Evolutionary conservation across 2,888 invertebrate genomes (phyloP), one percentile per base, ranked within the genome.

Genomic region (Thelaira solivaga): DNA sequence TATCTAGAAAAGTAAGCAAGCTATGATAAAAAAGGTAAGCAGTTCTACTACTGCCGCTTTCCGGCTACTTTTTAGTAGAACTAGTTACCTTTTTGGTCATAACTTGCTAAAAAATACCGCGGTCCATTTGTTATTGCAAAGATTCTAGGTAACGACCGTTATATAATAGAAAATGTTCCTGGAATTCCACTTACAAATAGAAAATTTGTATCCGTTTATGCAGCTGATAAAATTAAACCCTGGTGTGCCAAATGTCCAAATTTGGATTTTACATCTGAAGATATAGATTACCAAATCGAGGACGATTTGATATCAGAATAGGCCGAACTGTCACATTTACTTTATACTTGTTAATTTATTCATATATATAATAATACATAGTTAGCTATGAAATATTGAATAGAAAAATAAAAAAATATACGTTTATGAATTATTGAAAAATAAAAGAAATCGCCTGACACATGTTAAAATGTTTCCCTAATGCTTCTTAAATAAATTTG

Each of bases 401-500:
- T n/a, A n/a, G n/a, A n/a, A n/a, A n/a, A n/a, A n/a, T n/a, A n/a
- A n/a, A n/a, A n/a, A n/a, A n/a, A n/a, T n/a, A n/a, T n/a, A n/a
- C n/a, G n/a, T n/a, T n/a, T n/a, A n/a, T n/a, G n/a, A n/a, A n/a
- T n/a, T n/a, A n/a, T n/a, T n/a, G n/a, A 51, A 18, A 22, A 20
- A 45, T 0, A 22, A 3, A 22, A 5, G 11, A 11, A 47, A 5
- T 5, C 4, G 22, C 29, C 26, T 26, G 45, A 53, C 45, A 39
- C 39, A 64, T 49, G 43, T 55, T 43, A 8, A 18, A 62, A 36
- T 26, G 26, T 61, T 69, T 43, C 41, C 53, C 47, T 76, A 59
- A 59, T 76, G 43, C 72, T 68, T 72, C 59, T 80, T 53, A 71
- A 59, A 67, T 72, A 64, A 68, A 80, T 76, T 76, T 79, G 71